Conservation (phyloP, 2,113 vertebrate species). For the Cryptotis parvus region DNA sequence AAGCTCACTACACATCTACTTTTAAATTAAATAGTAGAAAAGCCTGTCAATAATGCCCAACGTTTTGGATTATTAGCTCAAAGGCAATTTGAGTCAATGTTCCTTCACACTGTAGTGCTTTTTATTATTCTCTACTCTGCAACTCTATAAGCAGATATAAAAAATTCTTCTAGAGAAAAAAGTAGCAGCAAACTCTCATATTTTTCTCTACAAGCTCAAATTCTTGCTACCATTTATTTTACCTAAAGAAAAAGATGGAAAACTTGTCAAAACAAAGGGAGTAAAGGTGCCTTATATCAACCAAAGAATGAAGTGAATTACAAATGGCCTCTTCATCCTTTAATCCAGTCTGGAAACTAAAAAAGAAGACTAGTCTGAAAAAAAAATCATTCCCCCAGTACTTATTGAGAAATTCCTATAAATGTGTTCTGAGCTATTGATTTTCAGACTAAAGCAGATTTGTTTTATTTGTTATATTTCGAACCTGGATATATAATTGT, state of each 20-base stretch:
- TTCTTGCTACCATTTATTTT: too few species aligned
- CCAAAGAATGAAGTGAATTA: too few species aligned
- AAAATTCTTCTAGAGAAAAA: not conserved
- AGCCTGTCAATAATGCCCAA: not conserved
- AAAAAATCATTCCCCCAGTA: not conserved
- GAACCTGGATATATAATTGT: not conserved
- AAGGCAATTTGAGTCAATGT: not conserved
- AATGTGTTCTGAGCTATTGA: not conserved
- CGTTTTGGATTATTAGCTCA: not conserved
- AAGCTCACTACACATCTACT: rapidly evolving
- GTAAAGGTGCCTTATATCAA: too few species aligned
- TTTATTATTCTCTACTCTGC: not conserved
- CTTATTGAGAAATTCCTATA: not conserved
- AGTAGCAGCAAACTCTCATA: not conserved
- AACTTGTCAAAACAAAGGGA: too few species aligned
- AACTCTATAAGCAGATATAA: not conserved
- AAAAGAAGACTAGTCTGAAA: not conserved
- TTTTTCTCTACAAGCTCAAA: not conserved
- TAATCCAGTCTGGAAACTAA: too few species aligned
- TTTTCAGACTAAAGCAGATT: not conserved
- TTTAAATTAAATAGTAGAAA: not conserved
- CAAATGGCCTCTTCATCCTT: too few species aligned
- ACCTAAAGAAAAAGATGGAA: too few species aligned
- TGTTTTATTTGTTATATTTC: too few species aligned
- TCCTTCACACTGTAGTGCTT: too few species aligned